Evolutionary conservation across 2,888 invertebrate species (phyloP).

Genomic region (Mesorhabditis belari): DNA sequence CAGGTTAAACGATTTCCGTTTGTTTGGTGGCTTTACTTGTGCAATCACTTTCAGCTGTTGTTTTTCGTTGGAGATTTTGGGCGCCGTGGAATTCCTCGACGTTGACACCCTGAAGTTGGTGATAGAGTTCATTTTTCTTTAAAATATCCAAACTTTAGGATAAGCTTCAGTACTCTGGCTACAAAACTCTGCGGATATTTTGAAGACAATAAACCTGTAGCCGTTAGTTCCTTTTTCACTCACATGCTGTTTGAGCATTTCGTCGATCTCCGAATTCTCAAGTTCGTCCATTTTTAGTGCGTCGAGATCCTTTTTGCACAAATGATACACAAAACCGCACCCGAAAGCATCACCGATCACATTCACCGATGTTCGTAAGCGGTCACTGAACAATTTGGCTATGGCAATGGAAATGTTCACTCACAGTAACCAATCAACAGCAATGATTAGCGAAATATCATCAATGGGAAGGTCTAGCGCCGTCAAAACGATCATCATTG

Average conservation of each 20-base stretch:
- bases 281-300: constrained; percentile 10
- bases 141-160: neutral
- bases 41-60: too few relatives aligned
- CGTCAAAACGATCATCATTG: constrained; percentile 56
- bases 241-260: neutral
- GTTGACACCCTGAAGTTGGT: neutral
- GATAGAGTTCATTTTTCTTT: neutral
- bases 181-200: too few relatives aligned
- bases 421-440: constrained; percentile 59
- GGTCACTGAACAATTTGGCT: constrained; percentile 54
- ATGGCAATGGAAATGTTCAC: constrained; percentile 26
- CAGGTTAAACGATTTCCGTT: too few relatives aligned
- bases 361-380: constrained; percentile 72
- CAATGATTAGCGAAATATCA: constrained; percentile 57
- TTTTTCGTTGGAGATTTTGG: too few relatives aligned
- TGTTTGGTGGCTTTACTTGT: too few relatives aligned
- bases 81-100: neutral
- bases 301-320: constrained; percentile 21
- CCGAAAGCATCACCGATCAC: constrained; percentile 91
- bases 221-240: too few relatives aligned
- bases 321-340: constrained; percentile 72
- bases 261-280: neutral
- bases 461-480: constrained; percentile 57
- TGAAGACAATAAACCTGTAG: too few relatives aligned
- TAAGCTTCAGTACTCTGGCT: too few relatives aligned